Evolutionary conservation across 2,888 invertebrate genomes (phyloP).

Genomic region (Andrena trimmerana): DNA sequence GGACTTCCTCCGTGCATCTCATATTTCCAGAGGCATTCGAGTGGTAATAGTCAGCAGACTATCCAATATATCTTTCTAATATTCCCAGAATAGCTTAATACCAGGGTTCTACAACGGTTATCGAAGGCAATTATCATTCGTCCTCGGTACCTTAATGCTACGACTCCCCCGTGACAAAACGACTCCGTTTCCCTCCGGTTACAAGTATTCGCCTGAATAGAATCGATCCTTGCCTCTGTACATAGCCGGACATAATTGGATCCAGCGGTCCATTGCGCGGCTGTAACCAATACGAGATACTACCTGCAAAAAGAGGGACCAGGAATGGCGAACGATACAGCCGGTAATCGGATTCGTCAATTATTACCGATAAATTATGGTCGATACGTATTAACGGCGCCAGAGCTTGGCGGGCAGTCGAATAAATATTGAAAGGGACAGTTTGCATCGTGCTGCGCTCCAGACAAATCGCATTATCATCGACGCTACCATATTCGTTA

Average conservation of each 20-base stretch:
- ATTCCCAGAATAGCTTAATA: slow-evolving; percentile 18
- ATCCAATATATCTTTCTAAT: neutral
- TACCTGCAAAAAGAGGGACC: slow-evolving; percentile 19
- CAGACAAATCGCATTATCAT: slow-evolving; percentile 37
- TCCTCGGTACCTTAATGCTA: slow-evolving; percentile 10
- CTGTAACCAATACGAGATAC: slow-evolving; percentile 42
- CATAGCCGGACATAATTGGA: slow-evolving; percentile 33
- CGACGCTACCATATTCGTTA: slow-evolving; percentile 5
- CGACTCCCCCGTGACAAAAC: slow-evolving; percentile 14
- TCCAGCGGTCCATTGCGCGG: slow-evolving; percentile 37
- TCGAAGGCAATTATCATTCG: slow-evolving; percentile 27
- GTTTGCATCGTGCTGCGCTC: slow-evolving; percentile 28
- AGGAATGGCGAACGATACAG: slow-evolving; percentile 24
- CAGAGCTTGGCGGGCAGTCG: neutral
- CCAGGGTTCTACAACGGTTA: neutral
- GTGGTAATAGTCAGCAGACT: neutral
- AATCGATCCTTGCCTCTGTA: slow-evolving; percentile 11
- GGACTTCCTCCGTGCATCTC: neutral
- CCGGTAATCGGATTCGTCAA: slow-evolving; percentile 54
- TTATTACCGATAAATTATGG: slow-evolving; percentile 61
- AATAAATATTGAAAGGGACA: slow-evolving; percentile 57
- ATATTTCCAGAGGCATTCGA: neutral
- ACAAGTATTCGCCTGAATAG: slow-evolving; percentile 5
- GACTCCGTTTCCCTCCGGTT: slow-evolving; percentile 1
- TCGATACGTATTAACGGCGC: slow-evolving; percentile 45